These are phyloP conservation scores for Alcis repandata DNA, from an alignment of 2,888 invertebrate species.

Conservation along the genomic window DNA sequence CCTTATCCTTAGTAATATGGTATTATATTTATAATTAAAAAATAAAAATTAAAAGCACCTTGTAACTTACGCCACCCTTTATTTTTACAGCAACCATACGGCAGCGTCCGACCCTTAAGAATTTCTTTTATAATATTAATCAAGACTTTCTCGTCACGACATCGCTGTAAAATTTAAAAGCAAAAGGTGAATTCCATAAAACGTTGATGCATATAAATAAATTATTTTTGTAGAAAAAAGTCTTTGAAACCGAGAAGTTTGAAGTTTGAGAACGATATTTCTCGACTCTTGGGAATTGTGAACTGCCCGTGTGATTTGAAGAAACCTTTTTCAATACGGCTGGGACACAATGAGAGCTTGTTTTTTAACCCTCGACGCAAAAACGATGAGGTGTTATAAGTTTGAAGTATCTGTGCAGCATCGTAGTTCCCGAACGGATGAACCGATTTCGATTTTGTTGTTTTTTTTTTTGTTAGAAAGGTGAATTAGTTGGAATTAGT, in stretches of 20 bases:
- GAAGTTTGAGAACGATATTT: conserved; percentile 17
- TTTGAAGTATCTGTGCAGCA: too few relatives aligned
- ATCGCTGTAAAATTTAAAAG: conserved; percentile 30
- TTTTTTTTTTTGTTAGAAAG: too few relatives aligned
- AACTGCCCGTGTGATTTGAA: conserved; percentile 40
- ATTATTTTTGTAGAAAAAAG: conserved; percentile 40
- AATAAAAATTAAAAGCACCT: not conserved
- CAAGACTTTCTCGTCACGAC: conserved; percentile 32
- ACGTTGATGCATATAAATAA: conserved; percentile 39
- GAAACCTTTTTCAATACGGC: conserved; percentile 37
- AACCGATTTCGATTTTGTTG: too few relatives aligned
- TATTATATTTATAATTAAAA: too few relatives aligned
- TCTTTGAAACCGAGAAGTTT: conserved; percentile 30
- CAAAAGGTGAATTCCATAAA: conserved; percentile 32
- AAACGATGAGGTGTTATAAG: too few relatives aligned
- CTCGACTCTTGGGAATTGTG: conserved; percentile 24
- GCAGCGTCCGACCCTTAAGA: conserved; percentile 11
- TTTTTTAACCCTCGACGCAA: not conserved
- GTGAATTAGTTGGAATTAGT: too few relatives aligned
- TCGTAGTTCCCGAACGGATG: too few relatives aligned
- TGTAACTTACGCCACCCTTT: conserved; percentile 5
- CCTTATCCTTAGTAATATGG: too few relatives aligned
- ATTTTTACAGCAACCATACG: conserved; percentile 20
- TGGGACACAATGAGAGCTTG: conserved; percentile 26
- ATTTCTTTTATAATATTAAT: conserved; percentile 37